phyloP scores from a whole-genome alignment of 2,113 vertebrate genomes.

The Pedionomus torquatus region DNA sequence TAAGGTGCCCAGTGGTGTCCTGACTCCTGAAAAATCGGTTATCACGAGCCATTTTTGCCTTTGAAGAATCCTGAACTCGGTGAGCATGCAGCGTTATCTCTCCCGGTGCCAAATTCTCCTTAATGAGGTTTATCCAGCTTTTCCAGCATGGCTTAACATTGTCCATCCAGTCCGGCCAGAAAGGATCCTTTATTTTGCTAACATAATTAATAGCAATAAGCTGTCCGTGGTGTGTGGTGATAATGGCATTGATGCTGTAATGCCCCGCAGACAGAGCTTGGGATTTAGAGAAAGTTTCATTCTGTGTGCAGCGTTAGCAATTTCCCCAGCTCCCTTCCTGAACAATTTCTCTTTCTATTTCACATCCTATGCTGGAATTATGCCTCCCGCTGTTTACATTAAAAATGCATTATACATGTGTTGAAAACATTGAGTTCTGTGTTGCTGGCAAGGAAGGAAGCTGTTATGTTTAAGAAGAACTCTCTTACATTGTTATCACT shows the following conservation, averaged over 20 bases:
- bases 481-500: conserved; percentile 55
- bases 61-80: background rate
- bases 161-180: conserved; percentile 37
- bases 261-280: background rate
- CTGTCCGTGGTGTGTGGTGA: conserved; percentile 1
- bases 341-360: conserved; percentile 52
- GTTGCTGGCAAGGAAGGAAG: conserved; percentile 57
- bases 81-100: background rate
- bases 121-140: conserved; percentile 70
- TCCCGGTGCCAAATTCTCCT: conserved; percentile 38
- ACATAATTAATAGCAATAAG: conserved; percentile 70
- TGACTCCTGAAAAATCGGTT: background rate
- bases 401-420: conserved; percentile 68
- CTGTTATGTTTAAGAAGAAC: conserved; percentile 42
- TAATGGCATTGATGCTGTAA: conserved; percentile 50
- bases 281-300: conserved; percentile 47
- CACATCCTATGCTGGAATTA: conserved; percentile 59
- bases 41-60: background rate
- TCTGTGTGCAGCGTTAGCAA: background rate
- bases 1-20: background rate
- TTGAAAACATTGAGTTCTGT: conserved; percentile 44
- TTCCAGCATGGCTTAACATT: conserved; percentile 50
- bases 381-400: conserved; percentile 60
- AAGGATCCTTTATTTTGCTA: conserved; percentile 59
- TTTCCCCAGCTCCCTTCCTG: conserved; percentile 39